These are phyloP conservation scores for Porites cylindrica DNA, from an alignment of 92 coral and sea anemone species.

Conservation along the genomic window DNA sequence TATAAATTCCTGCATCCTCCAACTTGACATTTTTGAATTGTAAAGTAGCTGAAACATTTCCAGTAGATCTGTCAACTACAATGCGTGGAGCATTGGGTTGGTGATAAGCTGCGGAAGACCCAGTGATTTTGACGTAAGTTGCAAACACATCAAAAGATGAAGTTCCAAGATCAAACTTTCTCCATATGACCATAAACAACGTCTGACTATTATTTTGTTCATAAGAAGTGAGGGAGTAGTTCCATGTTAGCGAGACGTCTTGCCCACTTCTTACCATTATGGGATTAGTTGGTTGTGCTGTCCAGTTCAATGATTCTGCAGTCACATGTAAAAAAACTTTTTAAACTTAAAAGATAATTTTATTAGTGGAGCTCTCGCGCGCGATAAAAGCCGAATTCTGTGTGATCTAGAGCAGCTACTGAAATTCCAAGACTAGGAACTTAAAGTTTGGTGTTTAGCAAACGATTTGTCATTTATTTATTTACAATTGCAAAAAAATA, in stretches of 20 bases:
- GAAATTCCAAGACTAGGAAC: too few relatives aligned
- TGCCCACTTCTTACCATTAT: not conserved
- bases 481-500: too few relatives aligned
- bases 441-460: too few relatives aligned
- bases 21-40: not conserved
- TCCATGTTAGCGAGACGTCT: not conserved
- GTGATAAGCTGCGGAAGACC: not conserved
- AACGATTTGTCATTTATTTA: too few relatives aligned
- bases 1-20: not conserved
- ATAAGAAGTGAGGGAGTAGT: not conserved
- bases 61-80: not conserved
- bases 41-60: not conserved
- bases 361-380: too few relatives aligned
- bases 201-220: not conserved
- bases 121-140: not conserved
- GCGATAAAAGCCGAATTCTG: too few relatives aligned
- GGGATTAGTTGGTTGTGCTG: constrained; percentile 8
- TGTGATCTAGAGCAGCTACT: too few relatives aligned
- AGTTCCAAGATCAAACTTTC: not conserved
- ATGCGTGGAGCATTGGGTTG: not conserved
- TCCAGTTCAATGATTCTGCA: not conserved
- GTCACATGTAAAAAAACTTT: too few relatives aligned
- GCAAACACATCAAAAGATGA: not conserved
- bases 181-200: not conserved
- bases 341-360: too few relatives aligned